Conservation (phyloP, 2,797 vertebrate genomes). For the Staurois parvus region DNA sequence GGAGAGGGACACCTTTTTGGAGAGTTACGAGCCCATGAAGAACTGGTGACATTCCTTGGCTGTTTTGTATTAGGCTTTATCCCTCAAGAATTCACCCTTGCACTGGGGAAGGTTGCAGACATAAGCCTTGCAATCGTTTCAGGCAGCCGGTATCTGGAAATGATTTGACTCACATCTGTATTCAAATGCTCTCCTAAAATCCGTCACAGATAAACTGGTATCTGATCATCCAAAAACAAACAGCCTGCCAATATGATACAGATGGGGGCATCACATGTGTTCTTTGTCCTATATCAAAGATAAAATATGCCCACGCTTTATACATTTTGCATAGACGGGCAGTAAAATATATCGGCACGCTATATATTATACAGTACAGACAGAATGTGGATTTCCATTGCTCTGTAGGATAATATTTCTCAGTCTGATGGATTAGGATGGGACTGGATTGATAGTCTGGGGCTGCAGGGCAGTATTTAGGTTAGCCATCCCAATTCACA, state of each 20-base stretch:
- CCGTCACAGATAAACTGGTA: conserved; percentile 14
- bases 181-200: conserved; percentile 38
- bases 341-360: not conserved
- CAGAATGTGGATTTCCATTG: too few species aligned
- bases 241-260: conserved; percentile 28
- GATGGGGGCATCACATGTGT: conserved; percentile 36
- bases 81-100: conserved; percentile 39
- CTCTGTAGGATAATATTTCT: too few species aligned
- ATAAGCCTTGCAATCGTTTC: not conserved
- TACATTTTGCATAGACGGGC: not conserved
- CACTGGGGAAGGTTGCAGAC: conserved; percentile 41
- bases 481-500: too few species aligned
- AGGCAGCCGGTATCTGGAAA: conserved; percentile 33
- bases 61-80: conserved; percentile 45
- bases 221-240: conserved; percentile 41
- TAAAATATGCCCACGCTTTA: not conserved
- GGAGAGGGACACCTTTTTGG: not conserved
- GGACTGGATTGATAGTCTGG: too few species aligned
- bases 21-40: not conserved
- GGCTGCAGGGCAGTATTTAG: too few species aligned
- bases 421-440: too few species aligned
- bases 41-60: conserved; percentile 28
- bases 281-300: not conserved
- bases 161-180: conserved; percentile 55
- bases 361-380: not conserved